Evolutionary conservation across 2,888 invertebrate species (phyloP).

Genomic region (Geophilus truncorum): DNA sequence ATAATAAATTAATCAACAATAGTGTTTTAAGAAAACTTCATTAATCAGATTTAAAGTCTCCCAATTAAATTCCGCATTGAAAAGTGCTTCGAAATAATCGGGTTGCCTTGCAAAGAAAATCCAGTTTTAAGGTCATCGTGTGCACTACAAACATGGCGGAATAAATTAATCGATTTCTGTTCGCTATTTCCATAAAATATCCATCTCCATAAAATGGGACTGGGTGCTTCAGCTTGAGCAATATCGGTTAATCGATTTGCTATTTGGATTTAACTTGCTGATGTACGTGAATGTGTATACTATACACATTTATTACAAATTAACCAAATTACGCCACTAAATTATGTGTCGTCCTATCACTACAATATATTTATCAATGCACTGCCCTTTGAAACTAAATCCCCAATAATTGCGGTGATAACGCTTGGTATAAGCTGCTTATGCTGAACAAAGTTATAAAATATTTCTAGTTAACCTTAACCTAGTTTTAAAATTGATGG

Average conservation of each 20-base stretch:
- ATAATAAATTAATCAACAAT: too few species aligned
- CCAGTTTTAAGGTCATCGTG: not conserved
- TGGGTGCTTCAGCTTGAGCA: not conserved
- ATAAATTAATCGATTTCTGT: not conserved
- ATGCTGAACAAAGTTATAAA: too few species aligned
- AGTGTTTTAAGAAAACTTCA: too few species aligned
- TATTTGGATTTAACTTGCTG: not conserved
- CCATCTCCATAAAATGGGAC: not conserved
- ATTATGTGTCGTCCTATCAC: not conserved
- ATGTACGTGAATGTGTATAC: not conserved
- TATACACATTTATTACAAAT: not conserved
- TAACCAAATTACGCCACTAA: not conserved
- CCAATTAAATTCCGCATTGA: too few species aligned
- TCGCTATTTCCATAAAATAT: not conserved
- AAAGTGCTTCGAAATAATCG: too few species aligned
- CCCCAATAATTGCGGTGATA: too few species aligned
- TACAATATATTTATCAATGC: not conserved
- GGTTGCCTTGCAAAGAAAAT: too few species aligned
- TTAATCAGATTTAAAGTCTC: too few species aligned
- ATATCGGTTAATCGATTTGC: not conserved
- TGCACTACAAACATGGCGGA: not conserved
- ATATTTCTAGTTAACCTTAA: too few species aligned
- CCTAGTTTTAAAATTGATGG: too few species aligned
- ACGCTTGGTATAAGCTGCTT: too few species aligned
- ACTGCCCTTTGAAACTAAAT: too few species aligned